Conservation (phyloP, 2,888 invertebrate genomes). For the Perizoma affinitatum region DNA sequence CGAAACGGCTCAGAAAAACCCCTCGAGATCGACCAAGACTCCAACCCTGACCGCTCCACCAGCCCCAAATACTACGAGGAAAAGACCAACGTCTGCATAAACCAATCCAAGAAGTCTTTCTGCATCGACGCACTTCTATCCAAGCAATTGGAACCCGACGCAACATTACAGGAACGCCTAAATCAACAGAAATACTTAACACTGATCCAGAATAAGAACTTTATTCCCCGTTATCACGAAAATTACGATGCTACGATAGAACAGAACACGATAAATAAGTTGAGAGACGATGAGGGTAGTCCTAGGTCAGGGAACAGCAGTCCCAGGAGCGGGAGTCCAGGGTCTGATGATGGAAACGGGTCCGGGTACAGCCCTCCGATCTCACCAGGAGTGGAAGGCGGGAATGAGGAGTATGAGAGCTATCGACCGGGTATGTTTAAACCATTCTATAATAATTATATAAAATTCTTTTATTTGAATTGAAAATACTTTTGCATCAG, state of each 20-base stretch:
- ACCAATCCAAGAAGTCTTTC: slow-evolving; percentile 88
- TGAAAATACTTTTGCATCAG: too few relatives aligned
- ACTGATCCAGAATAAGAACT: slow-evolving; percentile 72
- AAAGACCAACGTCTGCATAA: slow-evolving; percentile 61
- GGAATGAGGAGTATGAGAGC: slow-evolving; percentile 70
- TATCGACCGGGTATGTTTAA: slow-evolving; percentile 59
- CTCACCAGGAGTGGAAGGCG: slow-evolving; percentile 93
- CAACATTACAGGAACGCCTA: slow-evolving; percentile 63
- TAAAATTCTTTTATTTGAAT: too few relatives aligned
- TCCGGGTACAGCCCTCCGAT: slow-evolving; percentile 92
- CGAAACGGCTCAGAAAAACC: slow-evolving; percentile 65
- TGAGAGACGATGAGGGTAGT: slow-evolving; percentile 29
- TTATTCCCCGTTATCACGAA: slow-evolving; percentile 69
- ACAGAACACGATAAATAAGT: slow-evolving; percentile 73
- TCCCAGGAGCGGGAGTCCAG: slow-evolving; percentile 69
- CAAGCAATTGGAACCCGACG: slow-evolving; percentile 67
- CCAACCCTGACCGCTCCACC: slow-evolving; percentile 61
- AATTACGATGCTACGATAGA: slow-evolving; percentile 78
- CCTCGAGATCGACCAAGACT: slow-evolving; percentile 69
- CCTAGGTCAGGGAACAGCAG: slow-evolving; percentile 59
- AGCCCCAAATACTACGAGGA: slow-evolving; percentile 75
- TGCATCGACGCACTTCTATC: slow-evolving; percentile 95
- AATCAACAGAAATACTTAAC: slow-evolving; percentile 70
- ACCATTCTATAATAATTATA: too few relatives aligned
- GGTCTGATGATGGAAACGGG: slow-evolving; percentile 83